Evolutionary conservation across 2,888 invertebrate species (phyloP).

Genomic region (Lasioglossum figueresi): DNA sequence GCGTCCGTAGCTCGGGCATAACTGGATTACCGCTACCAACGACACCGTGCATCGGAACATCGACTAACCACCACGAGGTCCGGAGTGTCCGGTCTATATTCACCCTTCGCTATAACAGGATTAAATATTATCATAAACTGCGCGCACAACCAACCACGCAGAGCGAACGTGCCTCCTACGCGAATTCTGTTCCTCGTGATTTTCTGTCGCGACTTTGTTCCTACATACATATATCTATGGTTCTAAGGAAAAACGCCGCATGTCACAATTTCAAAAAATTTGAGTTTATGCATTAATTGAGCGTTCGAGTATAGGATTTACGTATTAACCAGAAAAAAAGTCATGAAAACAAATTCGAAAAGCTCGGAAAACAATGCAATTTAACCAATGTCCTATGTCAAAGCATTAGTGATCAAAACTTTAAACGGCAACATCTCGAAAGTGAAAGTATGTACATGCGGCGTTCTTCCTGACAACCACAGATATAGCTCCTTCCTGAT

Average conservation of each 20-base stretch:
- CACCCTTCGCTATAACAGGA: slow-evolving; percentile 73
- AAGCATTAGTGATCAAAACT: no score
- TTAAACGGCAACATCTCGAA: no score
- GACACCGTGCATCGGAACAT: slow-evolving; percentile 73
- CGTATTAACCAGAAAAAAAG: no score
- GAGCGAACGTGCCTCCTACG: slow-evolving; percentile 38
- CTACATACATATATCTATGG: background rate
- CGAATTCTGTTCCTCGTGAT: slow-evolving; percentile 34
- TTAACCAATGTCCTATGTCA: no score
- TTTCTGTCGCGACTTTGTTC: background rate
- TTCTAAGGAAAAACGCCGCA: no score
- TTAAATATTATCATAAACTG: slow-evolving; percentile 81
- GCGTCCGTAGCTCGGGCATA: slow-evolving; percentile 70
- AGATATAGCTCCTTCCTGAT: background rate
- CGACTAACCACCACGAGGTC: slow-evolving; percentile 75
- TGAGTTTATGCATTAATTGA: no score
- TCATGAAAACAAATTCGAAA: no score
- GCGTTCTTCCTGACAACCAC: no score
- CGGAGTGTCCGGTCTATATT: slow-evolving; percentile 54
- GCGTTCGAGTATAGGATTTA: no score
- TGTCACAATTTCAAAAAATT: no score
- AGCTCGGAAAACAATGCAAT: no score
- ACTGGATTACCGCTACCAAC: slow-evolving; percentile 78
- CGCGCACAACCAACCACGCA: slow-evolving; percentile 47
- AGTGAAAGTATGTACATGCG: no score